Percentiles rank a stretch among this genome's conserved stretches.
phyloP scores from a whole-genome alignment of 2,888 invertebrate species.

The Morpho deidamia region DNA sequence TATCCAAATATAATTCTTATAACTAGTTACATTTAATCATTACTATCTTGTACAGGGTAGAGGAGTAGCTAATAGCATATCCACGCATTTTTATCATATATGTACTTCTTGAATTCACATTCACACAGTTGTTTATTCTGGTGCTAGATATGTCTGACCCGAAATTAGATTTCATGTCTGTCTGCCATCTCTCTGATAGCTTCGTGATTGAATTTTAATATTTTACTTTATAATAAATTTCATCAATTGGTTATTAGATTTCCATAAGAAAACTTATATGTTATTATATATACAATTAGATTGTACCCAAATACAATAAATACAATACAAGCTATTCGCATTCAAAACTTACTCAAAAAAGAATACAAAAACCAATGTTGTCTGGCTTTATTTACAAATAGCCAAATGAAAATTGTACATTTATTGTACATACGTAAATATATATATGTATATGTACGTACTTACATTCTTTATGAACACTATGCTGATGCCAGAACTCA shows the following conservation, averaged over 20 bases:
- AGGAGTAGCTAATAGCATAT: no score
- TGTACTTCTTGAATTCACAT: neutral
- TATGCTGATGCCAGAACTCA: slow-evolving; percentile 17
- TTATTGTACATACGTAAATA: neutral
- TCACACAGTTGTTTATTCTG: neutral
- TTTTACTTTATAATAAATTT: neutral
- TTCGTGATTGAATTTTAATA: neutral
- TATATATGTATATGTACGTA: neutral
- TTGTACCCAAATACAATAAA: no score
- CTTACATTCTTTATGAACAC: neutral
- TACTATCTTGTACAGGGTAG: no score
- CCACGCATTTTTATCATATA: no score
- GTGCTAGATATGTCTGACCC: slow-evolving; percentile 1
- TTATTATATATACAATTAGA: no score
- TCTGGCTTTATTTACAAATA: no score
- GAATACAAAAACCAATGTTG: no score
- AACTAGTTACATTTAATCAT: no score
- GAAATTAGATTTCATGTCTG: slow-evolving; percentile 9
- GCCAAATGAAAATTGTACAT: no score
- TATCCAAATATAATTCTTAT: no score
- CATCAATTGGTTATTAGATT: neutral
- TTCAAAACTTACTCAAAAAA: no score
- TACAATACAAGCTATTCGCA: no score
- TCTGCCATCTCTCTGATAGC: slow-evolving; percentile 6
- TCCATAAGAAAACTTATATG: neutral